These are phyloP conservation scores for Pluvianellus socialis DNA, from an alignment of 2,113 vertebrate species.

Conservation along the genomic window DNA sequence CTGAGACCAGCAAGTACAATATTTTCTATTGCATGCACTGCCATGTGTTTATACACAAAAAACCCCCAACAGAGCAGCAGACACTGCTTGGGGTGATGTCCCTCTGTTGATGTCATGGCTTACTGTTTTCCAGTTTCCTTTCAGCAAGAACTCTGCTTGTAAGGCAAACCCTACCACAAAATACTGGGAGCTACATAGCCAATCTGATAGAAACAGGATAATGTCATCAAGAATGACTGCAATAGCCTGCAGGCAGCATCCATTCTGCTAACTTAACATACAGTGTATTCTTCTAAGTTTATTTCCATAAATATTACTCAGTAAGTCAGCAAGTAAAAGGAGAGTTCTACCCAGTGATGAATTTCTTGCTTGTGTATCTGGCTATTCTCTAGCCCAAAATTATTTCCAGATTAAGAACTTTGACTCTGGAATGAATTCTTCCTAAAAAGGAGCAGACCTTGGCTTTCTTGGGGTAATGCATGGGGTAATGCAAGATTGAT, in stretches of 20 bases:
- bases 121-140: neutral
- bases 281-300: constrained; percentile 1
- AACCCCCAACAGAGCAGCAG: neutral
- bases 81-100: constrained; percentile 13
- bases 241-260: constrained; percentile 48
- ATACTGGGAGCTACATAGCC: neutral
- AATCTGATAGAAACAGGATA: constrained; percentile 38
- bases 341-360: neutral
- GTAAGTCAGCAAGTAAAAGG: constrained; percentile 17
- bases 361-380: neutral
- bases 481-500: neutral
- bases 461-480: neutral
- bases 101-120: neutral
- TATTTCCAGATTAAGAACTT: neutral
- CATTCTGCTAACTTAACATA: constrained; percentile 22
- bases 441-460: neutral
- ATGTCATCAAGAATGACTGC: constrained; percentile 52
- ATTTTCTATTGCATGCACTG: neutral
- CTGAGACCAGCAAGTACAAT: neutral
- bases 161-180: neutral
- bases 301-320: constrained; percentile 40
- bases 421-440: neutral
- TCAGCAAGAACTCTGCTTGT: neutral
- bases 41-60: neutral
- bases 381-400: neutral